These are phyloP conservation scores for Limonius californicus DNA, from an alignment of 1,140 invertebrate genomes.

Conservation along the genomic window DNA sequence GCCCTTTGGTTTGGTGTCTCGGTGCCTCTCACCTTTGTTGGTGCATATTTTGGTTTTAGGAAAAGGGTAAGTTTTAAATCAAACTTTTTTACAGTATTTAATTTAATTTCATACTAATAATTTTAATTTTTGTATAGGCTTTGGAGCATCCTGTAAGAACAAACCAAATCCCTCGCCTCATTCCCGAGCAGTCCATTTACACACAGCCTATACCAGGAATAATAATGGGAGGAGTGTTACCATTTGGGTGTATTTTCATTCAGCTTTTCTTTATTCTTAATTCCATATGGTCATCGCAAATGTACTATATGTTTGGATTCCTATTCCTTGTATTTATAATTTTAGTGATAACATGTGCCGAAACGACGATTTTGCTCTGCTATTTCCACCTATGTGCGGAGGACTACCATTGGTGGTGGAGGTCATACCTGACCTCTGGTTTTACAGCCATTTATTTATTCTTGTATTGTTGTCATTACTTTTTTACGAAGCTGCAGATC, in stretches of 20 bases:
- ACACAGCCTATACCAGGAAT: constrained; percentile 90
- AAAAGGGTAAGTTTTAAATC: constrained; percentile 85
- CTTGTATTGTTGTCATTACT: constrained; percentile 97
- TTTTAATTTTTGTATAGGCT: constrained; percentile 54
- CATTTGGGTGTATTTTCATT: constrained; percentile 99
- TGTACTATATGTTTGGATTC: constrained; percentile 99
- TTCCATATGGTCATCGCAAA: constrained; percentile 96
- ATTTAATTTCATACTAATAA: constrained; percentile 12
- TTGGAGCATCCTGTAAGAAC: constrained; percentile 96
- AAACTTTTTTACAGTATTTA: too few species aligned
- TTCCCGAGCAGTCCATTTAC: constrained; percentile 96
- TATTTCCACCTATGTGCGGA: constrained; percentile 99
- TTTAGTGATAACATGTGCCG: constrained; percentile 95
- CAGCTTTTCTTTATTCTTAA: constrained; percentile 99
- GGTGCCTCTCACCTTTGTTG: constrained; percentile 94
- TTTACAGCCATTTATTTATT: constrained; percentile 97
- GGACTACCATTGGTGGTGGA: constrained; percentile 77
- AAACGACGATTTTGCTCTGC: constrained; percentile 96
- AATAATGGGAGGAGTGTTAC: constrained; percentile 96
- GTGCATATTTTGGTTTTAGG: constrained; percentile 97
- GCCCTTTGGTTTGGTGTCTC: constrained; percentile 98
- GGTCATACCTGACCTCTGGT: constrained; percentile 91
- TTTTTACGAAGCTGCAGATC: constrained; percentile 92
- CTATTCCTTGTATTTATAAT: constrained; percentile 97
- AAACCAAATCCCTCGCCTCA: constrained; percentile 97